Percentiles rank a stretch among this genome's conserved stretches.
Evolutionary conservation across 2,797 vertebrate species (phyloP).

Genomic region (Anas capensis): DNA sequence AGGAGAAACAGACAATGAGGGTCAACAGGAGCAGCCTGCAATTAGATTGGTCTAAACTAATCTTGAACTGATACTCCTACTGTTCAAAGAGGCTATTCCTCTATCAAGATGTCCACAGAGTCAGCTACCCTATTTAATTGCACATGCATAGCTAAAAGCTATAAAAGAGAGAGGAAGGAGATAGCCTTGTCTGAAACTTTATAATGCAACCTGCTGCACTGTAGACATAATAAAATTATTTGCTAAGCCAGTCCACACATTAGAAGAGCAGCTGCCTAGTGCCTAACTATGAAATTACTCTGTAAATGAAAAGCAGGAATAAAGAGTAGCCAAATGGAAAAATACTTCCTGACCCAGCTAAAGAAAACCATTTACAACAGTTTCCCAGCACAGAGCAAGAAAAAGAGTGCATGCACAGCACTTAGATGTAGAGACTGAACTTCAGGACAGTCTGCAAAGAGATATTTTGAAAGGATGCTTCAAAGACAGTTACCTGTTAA

Average conservation of each 20-base stretch:
- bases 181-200: conserved; percentile 61
- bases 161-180: conserved; percentile 36
- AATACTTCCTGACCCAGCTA: conserved; percentile 63
- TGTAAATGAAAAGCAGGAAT: conserved; percentile 72
- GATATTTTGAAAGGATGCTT: background rate
- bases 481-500: background rate
- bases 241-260: conserved; percentile 65
- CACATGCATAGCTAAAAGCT: conserved; percentile 29
- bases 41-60: conserved; percentile 24
- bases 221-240: conserved; percentile 71
- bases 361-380: conserved; percentile 50
- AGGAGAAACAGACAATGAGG: background rate
- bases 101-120: conserved; percentile 16
- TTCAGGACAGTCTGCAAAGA: background rate
- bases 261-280: conserved; percentile 69
- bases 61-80: background rate
- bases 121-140: conserved; percentile 41
- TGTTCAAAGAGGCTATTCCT: background rate
- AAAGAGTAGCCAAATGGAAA: conserved; percentile 69
- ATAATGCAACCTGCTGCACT: conserved; percentile 64
- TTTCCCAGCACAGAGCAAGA: conserved; percentile 25
- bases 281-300: conserved; percentile 63
- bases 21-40: conserved; percentile 17
- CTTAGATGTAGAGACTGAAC: background rate
- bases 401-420: background rate